Evolutionary conservation across 1,140 invertebrate species (phyloP).

Genomic region (Trachymyrmex septentrionalis): DNA sequence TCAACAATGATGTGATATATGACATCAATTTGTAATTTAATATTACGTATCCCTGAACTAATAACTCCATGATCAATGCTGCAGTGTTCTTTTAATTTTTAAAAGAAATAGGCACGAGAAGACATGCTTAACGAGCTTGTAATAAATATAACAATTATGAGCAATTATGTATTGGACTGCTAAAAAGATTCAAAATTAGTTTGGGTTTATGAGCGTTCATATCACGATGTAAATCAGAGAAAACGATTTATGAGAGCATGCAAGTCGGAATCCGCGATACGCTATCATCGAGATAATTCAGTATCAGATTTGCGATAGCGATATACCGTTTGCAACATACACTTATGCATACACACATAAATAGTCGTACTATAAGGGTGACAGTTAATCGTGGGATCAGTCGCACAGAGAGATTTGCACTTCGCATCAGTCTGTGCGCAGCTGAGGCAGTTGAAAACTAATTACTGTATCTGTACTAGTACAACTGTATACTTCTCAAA

Average conservation of each 20-base stretch:
- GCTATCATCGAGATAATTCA: slow-evolving; percentile 48
- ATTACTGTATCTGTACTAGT: neutral
- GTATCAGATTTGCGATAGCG: slow-evolving; percentile 49
- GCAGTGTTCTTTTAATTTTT: neutral
- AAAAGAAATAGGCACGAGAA: neutral
- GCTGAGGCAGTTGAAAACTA: slow-evolving; percentile 36
- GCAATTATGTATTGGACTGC: neutral
- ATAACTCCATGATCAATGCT: neutral
- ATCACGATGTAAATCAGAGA: neutral
- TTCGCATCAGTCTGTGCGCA: slow-evolving; percentile 18
- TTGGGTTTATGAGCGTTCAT: slow-evolving; percentile 4
- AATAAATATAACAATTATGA: neutral
- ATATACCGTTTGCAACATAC: slow-evolving; percentile 37
- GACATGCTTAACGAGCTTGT: neutral
- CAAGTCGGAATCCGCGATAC: neutral
- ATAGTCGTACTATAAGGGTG: slow-evolving; percentile 29
- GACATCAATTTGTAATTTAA: neutral
- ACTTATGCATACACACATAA: slow-evolving; percentile 23
- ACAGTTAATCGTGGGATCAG: slow-evolving; percentile 56
- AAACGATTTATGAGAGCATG: slow-evolving; percentile 18
- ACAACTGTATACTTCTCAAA: neutral
- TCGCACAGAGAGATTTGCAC: slow-evolving; percentile 50
- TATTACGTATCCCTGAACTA: neutral
- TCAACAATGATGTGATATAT: neutral
- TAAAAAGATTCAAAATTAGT: slow-evolving; percentile 2